Percentiles rank a stretch among this genome's conserved stretches.
Evolutionary conservation across 2,797 vertebrate genomes (phyloP).

Genomic region (Babyrousa celebensis): DNA sequence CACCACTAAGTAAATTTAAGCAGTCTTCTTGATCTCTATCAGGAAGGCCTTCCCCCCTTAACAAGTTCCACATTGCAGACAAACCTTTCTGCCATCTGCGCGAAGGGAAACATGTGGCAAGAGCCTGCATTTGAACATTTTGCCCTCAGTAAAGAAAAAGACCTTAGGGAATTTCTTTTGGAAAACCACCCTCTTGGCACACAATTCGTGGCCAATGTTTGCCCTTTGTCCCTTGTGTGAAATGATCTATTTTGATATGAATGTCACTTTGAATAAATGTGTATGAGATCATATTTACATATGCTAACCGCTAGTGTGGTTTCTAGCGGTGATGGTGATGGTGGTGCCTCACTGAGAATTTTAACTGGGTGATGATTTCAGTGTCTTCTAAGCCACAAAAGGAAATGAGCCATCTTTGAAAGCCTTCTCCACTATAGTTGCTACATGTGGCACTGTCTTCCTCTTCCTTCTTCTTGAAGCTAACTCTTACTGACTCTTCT

Average conservation of each 20-base stretch:
- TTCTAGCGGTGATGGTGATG: background rate
- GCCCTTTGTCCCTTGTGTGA: conserved; percentile 92
- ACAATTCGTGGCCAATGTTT: conserved; percentile 93
- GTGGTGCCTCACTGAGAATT: background rate
- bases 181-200: conserved; percentile 92
- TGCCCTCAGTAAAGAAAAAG: conserved; percentile 91
- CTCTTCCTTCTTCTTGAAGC: background rate
- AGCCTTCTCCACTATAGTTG: background rate
- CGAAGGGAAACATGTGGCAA: conserved; percentile 93
- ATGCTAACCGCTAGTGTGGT: conserved; percentile 51
- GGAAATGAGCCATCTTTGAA: conserved; percentile 38
- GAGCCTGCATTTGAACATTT: conserved; percentile 89
- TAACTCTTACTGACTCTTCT: background rate
- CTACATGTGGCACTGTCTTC: background rate
- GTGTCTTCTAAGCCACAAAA: conserved; percentile 23
- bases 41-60: conserved; percentile 87
- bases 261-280: conserved; percentile 90
- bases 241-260: conserved; percentile 92
- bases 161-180: conserved; percentile 92
- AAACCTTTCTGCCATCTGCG: conserved; percentile 92
- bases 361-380: conserved; percentile 18
- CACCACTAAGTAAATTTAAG: conserved; percentile 90
- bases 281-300: conserved; percentile 89
- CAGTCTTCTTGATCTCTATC: conserved; percentile 90
- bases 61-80: conserved; percentile 91